Evolutionary conservation across 2,113 vertebrate species (phyloP).

Genomic region (Syngnathoides biaculeatus): DNA sequence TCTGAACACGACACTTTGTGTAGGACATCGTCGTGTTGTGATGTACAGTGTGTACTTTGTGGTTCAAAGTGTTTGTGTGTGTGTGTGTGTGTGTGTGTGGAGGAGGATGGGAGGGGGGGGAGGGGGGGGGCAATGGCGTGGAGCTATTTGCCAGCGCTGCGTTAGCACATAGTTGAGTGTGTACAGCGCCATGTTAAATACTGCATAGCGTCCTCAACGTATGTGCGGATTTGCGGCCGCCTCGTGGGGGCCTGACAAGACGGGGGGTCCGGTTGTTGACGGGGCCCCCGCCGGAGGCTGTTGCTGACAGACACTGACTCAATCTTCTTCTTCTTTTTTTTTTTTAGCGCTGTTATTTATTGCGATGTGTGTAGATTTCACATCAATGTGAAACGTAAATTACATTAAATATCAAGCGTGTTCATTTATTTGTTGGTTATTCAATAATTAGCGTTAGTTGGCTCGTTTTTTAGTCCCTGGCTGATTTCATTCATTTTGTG

Average conservation of each 20-base stretch:
- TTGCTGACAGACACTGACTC: neutral
- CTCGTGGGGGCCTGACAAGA: neutral
- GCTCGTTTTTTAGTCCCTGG: too few species aligned
- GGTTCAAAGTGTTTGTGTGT: neutral
- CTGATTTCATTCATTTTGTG: too few species aligned
- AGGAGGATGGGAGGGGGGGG: too few species aligned
- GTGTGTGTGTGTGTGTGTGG: neutral
- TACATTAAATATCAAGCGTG: too few species aligned
- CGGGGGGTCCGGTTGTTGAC: neutral
- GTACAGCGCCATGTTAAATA: slow-evolving; percentile 65
- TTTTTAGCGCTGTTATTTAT: slow-evolving; percentile 6
- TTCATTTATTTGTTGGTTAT: too few species aligned
- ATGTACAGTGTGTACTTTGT: neutral
- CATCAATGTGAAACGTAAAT: slow-evolving; percentile 82
- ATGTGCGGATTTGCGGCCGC: slow-evolving; percentile 11
- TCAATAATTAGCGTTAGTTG: too few species aligned
- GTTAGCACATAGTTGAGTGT: slow-evolving; percentile 49
- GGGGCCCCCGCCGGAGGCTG: neutral
- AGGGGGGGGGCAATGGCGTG: slow-evolving; percentile 36
- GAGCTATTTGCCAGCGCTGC: slow-evolving; percentile 61
- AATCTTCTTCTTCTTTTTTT: neutral
- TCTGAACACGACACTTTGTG: neutral
- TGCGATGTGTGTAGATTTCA: slow-evolving; percentile 69
- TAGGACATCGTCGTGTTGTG: neutral
- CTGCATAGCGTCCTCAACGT: slow-evolving; percentile 49